phyloP scores from a whole-genome alignment of 2,888 invertebrate species.

The Ditylenchus weischeri region DNA sequence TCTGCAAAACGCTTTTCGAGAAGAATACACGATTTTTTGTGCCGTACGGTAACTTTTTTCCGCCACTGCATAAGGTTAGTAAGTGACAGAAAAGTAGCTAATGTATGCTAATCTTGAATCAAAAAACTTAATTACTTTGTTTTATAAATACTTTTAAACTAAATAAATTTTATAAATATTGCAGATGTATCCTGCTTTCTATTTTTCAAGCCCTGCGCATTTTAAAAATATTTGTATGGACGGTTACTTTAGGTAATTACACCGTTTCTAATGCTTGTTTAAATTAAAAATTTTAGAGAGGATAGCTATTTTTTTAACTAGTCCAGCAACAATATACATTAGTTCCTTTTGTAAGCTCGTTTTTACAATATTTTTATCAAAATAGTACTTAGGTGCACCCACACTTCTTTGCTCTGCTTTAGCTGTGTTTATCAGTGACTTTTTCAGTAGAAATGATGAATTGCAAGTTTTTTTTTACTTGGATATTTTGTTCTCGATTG shows the following conservation, averaged over 20 bases:
- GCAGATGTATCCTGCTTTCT: constrained; percentile 20
- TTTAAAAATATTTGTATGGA: constrained; percentile 19
- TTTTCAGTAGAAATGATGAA: constrained; percentile 34
- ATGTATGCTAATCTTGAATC: no score
- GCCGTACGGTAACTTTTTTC: no score
- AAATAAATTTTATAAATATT: neutral
- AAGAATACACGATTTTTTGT: no score
- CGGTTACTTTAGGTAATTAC: neutral
- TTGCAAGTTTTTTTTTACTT: constrained; percentile 49
- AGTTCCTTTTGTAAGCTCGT: neutral
- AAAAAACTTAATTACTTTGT: no score
- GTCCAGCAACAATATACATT: neutral
- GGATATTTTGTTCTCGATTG: constrained; percentile 28
- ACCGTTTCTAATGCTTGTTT: no score
- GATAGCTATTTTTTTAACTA: constrained; percentile 15
- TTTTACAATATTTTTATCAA: neutral
- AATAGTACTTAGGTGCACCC: neutral
- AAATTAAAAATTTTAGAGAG: neutral
- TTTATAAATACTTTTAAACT: no score
- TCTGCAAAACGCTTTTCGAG: no score
- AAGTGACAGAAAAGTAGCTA: no score
- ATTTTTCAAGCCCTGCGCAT: constrained; percentile 25
- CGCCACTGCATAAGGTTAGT: no score
- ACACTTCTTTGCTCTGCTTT: constrained; percentile 26
- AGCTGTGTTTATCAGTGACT: constrained; percentile 36